Percentiles rank a stretch among this genome's conserved stretches.
phyloP scores from a whole-genome alignment of 2,797 vertebrate species.

The Menidia menidia region DNA sequence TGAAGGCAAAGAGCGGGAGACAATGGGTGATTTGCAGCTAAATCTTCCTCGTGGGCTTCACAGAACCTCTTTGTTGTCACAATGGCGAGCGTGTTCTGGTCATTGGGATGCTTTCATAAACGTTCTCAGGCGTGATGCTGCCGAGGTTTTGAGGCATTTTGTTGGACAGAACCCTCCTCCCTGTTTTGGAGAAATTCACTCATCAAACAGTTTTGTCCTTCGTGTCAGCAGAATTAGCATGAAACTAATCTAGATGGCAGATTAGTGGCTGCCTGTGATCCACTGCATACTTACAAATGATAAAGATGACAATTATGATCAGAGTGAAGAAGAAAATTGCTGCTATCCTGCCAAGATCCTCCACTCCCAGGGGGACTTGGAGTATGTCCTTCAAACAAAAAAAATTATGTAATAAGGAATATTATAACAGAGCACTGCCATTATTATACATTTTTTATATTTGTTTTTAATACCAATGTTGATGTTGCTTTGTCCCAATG shows the following conservation, averaged over 20 bases:
- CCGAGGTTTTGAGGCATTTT: background rate
- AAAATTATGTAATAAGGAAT: slow-evolving; percentile 10
- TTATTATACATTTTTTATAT: slow-evolving; percentile 1
- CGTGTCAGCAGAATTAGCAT: slow-evolving; percentile 11
- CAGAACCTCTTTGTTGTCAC: background rate
- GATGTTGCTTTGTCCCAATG: background rate
- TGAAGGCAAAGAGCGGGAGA: background rate
- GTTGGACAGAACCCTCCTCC: slow-evolving; percentile 7
- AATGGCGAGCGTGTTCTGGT: slow-evolving; percentile 1
- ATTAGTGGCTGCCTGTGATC: slow-evolving; percentile 42
- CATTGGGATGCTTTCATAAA: slow-evolving; percentile 47
- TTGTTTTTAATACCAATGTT: background rate
- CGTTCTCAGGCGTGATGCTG: slow-evolving; percentile 38
- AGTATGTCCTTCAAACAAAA: slow-evolving; percentile 43
- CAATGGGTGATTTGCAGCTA: background rate
- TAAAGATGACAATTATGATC: slow-evolving; percentile 54
- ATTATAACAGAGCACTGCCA: slow-evolving; percentile 10
- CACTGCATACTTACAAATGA: slow-evolving; percentile 61
- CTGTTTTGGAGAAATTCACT: slow-evolving; percentile 52
- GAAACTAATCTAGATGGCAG: slow-evolving; percentile 31
- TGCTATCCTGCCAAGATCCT: slow-evolving; percentile 54
- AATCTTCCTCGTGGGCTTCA: background rate
- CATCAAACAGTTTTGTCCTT: background rate
- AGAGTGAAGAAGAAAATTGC: slow-evolving; percentile 38
- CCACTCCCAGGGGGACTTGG: slow-evolving; percentile 17